Evolutionary conservation across 2,113 vertebrate genomes (phyloP).

Genomic region (Stegostoma tigrinum): DNA sequence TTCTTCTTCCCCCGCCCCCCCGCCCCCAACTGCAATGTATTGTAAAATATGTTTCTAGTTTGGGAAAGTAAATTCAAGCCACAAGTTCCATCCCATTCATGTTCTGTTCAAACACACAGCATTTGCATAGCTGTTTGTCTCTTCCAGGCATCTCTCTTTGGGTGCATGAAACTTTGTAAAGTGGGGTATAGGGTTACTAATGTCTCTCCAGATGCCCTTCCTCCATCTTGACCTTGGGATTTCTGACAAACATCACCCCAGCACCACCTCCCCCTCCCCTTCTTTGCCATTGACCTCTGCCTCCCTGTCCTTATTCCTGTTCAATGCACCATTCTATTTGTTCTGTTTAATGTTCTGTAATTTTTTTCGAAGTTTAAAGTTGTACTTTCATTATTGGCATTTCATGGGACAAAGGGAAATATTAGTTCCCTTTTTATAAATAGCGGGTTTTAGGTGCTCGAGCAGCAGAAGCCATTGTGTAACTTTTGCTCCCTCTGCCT

Average conservation of each 20-base stretch:
- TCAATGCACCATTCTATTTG: not conserved
- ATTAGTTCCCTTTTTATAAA: not conserved
- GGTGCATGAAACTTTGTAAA: not conserved
- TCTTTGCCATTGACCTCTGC: not conserved
- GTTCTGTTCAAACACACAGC: not conserved
- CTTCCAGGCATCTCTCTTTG: not conserved
- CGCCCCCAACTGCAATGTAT: not conserved
- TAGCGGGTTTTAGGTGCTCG: constrained; percentile 11
- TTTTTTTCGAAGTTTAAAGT: not conserved
- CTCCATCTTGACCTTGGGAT: not conserved
- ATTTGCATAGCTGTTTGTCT: not conserved
- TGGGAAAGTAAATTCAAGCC: not conserved
- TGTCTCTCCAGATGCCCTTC: not conserved
- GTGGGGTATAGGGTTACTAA: not conserved
- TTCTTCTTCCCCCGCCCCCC: not conserved
- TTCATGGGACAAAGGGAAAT: not conserved
- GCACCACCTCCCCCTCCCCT: no score
- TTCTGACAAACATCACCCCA: not conserved
- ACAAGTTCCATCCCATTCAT: not conserved
- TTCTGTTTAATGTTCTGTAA: constrained; percentile 11
- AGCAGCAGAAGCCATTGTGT: not conserved
- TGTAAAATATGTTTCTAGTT: not conserved
- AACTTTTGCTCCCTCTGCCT: constrained; percentile 16
- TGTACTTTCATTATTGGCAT: not conserved
- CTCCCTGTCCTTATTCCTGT: not conserved